phyloP scores from a whole-genome alignment of 2,797 vertebrate species.

The Kryptolebias ocellatus region DNA sequence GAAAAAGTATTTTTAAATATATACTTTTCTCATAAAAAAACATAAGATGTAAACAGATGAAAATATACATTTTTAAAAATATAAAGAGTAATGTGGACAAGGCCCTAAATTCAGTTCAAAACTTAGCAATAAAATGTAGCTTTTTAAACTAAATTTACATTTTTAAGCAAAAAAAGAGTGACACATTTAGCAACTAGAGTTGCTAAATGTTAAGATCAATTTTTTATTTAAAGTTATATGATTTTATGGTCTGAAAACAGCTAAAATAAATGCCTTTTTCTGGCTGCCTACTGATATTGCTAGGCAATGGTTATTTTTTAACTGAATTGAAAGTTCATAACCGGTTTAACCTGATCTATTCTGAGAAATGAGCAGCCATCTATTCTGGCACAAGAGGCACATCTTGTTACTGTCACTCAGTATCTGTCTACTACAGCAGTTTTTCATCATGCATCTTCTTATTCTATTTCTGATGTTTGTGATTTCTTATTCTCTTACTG shows the following conservation, averaged over 20 bases:
- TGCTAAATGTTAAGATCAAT: no score
- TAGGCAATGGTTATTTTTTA: not conserved
- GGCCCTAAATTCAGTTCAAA: no score
- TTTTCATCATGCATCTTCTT: not conserved
- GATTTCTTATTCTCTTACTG: not conserved
- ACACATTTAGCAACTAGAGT: no score
- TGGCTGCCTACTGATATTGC: not conserved
- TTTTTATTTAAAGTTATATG: no score
- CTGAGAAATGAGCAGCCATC: conserved; percentile 28
- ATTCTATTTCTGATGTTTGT: conserved; percentile 21
- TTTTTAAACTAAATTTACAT: no score
- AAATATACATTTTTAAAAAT: no score
- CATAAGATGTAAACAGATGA: no score
- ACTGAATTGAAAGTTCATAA: conserved; percentile 26
- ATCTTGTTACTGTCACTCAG: conserved; percentile 36
- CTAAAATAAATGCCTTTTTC: not conserved
- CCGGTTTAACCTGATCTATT: conserved; percentile 23
- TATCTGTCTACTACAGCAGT: conserved; percentile 17
- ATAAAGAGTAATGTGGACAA: no score
- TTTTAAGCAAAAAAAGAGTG: no score
- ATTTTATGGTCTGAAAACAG: conserved; percentile 1
- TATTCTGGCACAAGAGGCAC: conserved; percentile 34
- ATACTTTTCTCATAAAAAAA: no score
- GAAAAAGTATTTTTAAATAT: no score
- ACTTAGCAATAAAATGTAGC: no score